Evolutionary conservation across 2,797 vertebrate species (phyloP).

Genomic region (Enteromius trimaculatus): DNA sequence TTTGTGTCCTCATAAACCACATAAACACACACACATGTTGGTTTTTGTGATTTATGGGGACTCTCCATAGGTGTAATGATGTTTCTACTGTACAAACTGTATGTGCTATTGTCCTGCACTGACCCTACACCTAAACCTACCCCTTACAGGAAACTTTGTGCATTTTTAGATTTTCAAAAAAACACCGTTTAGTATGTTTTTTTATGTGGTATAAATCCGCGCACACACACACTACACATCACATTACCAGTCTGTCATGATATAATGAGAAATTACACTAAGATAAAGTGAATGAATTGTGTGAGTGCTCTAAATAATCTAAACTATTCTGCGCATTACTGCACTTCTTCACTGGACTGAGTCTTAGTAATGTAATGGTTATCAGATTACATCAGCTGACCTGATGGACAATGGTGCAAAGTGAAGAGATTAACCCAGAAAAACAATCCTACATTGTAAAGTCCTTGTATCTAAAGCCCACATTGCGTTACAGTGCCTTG

Average conservation of each 20-base stretch:
- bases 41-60: too few species aligned
- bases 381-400: slow-evolving; percentile 34
- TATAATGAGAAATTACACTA: slow-evolving; percentile 40
- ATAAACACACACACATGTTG: too few species aligned
- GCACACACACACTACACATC: too few species aligned
- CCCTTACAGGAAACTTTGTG: too few species aligned
- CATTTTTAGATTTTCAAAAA: too few species aligned
- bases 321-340: not conserved
- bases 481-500: slow-evolving; percentile 24
- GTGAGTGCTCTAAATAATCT: not conserved
- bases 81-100: too few species aligned
- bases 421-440: slow-evolving; percentile 54
- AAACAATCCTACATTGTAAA: slow-evolving; percentile 43
- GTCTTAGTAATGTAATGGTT: slow-evolving; percentile 19
- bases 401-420: slow-evolving; percentile 41
- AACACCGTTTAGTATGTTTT: too few species aligned
- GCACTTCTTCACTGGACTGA: not conserved
- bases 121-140: too few species aligned
- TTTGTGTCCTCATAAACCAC: too few species aligned
- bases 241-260: slow-evolving; percentile 30
- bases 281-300: slow-evolving; percentile 47
- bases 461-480: slow-evolving; percentile 25
- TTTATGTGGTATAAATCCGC: too few species aligned
- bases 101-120: too few species aligned
- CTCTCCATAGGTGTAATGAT: too few species aligned